A percentile compares a stretch with the other conserved stretches of the same genome.
Conservation (phyloP, 53 echinoderm and acorn worm species). For the Apostichopus leukothele region DNA sequence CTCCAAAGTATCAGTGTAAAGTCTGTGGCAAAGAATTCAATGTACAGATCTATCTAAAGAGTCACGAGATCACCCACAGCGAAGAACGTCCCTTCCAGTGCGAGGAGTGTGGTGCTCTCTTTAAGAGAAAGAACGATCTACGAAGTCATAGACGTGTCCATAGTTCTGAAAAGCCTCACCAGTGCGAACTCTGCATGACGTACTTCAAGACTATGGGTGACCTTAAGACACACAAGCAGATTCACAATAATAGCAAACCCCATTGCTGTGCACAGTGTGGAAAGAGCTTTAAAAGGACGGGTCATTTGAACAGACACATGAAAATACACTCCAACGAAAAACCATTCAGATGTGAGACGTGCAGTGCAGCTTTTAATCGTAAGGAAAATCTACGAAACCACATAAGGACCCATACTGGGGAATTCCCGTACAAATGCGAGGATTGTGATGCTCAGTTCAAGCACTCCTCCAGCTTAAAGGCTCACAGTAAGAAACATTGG, state of each 20-base stretch:
- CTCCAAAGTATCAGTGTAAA: conserved; percentile 80
- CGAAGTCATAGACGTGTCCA: conserved; percentile 90
- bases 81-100: conserved; percentile 90
- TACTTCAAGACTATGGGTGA: conserved; percentile 85
- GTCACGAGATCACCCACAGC: conserved; percentile 89
- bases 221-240: conserved; percentile 84
- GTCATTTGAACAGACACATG: conserved; percentile 91
- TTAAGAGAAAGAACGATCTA: conserved; percentile 92
- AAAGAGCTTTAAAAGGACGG: conserved; percentile 86
- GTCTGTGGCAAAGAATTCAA: conserved; percentile 83
- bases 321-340: conserved; percentile 82
- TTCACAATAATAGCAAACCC: conserved; percentile 88
- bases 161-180: conserved; percentile 82
- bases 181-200: conserved; percentile 72
- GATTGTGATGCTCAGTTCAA: conserved; percentile 75
- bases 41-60: conserved; percentile 88
- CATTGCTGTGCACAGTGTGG: conserved; percentile 82
- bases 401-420: conserved; percentile 78
- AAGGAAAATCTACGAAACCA: conserved; percentile 86
- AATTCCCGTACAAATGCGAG: conserved; percentile 82
- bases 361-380: conserved; percentile 84
- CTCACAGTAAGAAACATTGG: conserved; percentile 86
- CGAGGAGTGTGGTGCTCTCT: conserved; percentile 91
- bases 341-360: conserved; percentile 82
- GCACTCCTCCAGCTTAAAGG: conserved; percentile 85